Percentiles rank a stretch among this genome's conserved stretches.
Evolutionary conservation across 2,113 vertebrate genomes (phyloP).

Genomic region (Gnathonemus echidnorhynchus): DNA sequence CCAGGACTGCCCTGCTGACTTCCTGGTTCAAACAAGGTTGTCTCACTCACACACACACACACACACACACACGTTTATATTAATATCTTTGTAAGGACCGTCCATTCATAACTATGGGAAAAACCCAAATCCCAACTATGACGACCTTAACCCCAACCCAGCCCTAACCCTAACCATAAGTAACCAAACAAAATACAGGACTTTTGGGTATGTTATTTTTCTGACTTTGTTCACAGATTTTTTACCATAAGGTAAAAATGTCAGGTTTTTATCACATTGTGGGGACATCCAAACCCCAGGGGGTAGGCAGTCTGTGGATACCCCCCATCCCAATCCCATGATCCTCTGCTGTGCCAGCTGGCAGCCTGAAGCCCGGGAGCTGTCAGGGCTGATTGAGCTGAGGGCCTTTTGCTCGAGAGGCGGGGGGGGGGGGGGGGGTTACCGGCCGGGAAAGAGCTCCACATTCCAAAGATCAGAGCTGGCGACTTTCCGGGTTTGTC

Average conservation of each 20-base stretch:
- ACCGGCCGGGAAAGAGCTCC: constrained; percentile 30
- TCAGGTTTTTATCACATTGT: neutral
- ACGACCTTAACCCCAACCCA: neutral
- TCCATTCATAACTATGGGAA: neutral
- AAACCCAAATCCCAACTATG: neutral
- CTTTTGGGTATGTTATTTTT: neutral
- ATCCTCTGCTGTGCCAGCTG: constrained; percentile 63
- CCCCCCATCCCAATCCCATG: neutral
- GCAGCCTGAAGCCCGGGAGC: constrained; percentile 53
- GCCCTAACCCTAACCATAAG: neutral
- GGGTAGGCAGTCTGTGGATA: neutral
- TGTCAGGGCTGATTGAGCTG: constrained; percentile 48
- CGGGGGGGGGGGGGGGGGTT: constrained; percentile 52
- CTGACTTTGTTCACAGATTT: neutral
- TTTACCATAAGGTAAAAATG: neutral
- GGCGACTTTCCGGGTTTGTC: constrained; percentile 72
- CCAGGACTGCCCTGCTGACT: neutral
- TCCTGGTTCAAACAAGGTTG: neutral
- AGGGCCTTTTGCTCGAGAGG: constrained; percentile 74
- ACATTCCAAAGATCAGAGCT: constrained; percentile 69
- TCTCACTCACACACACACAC: neutral
- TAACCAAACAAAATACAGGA: neutral
- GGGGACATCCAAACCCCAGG: neutral
- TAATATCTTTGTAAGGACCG: neutral
- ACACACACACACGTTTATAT: neutral